These are phyloP conservation scores for Cantharis lateralis DNA, from an alignment of 2,888 invertebrate species.

Conservation along the genomic window DNA sequence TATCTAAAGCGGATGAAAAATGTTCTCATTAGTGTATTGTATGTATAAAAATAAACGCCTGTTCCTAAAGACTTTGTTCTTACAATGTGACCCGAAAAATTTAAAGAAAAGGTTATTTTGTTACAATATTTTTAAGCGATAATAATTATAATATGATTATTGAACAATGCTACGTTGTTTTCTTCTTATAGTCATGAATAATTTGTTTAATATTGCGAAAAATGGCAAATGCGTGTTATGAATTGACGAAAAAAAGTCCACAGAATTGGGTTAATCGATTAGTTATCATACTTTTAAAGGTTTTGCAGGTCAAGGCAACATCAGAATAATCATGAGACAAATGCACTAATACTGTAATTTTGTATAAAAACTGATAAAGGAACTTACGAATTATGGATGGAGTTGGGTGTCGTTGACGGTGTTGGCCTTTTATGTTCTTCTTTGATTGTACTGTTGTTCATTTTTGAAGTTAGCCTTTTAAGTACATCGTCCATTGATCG, in stretches of 20 bases:
- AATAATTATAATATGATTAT: background rate
- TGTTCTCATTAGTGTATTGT: conserved; percentile 17
- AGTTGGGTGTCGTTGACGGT: conserved; percentile 68
- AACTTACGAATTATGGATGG: conserved; percentile 54
- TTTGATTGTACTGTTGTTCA: conserved; percentile 76
- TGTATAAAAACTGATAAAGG: conserved; percentile 6
- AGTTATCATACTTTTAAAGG: conserved; percentile 34
- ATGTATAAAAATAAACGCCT: conserved; percentile 11
- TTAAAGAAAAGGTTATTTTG: conserved; percentile 22
- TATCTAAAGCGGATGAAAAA: conserved; percentile 29
- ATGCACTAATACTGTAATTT: conserved; percentile 10
- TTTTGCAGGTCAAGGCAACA: conserved; percentile 41
- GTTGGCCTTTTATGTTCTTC: conserved; percentile 71
- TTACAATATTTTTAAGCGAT: background rate
- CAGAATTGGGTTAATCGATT: conserved; percentile 45
- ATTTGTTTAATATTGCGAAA: background rate
- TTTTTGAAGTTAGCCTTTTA: conserved; percentile 82
- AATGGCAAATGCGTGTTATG: background rate
- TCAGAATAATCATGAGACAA: conserved; percentile 27
- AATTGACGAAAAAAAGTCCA: conserved; percentile 27
- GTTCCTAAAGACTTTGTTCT: conserved; percentile 22
- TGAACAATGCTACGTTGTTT: background rate
- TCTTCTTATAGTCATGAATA: background rate
- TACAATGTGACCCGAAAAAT: conserved; percentile 17
- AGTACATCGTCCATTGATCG: conserved; percentile 91